These are phyloP conservation scores for Tetragnatha montana DNA, from an alignment of 2,888 invertebrate genomes.

Conservation along the genomic window DNA sequence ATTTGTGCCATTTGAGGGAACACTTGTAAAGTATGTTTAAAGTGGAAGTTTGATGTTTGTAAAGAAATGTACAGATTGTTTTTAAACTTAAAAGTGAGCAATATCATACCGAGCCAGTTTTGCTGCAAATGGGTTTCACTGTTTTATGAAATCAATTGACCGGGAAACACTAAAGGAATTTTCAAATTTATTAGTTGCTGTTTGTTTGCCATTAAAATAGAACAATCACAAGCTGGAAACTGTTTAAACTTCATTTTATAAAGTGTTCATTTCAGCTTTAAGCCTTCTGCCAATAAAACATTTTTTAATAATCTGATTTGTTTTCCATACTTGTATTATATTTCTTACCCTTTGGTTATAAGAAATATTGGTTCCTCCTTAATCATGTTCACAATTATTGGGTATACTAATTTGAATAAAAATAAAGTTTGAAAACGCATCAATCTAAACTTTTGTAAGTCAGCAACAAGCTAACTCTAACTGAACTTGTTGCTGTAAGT, in stretches of 20 bases:
- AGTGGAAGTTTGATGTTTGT: neutral
- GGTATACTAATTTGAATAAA: no score
- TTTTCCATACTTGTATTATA: constrained; percentile 10
- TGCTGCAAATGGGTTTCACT: neutral
- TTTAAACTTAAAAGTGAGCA: neutral
- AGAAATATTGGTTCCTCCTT: neutral
- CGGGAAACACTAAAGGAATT: neutral
- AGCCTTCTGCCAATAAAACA: neutral
- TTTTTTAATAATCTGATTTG: constrained; percentile 12
- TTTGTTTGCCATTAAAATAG: neutral
- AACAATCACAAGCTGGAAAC: constrained; percentile 10
- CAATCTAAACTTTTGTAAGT: no score
- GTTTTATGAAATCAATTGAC: neutral
- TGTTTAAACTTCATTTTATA: neutral
- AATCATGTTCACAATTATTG: no score
- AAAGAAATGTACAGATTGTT: constrained; percentile 11
- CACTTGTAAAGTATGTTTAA: neutral
- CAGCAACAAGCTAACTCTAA: no score
- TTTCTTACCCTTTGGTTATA: constrained; percentile 8
- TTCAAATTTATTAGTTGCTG: neutral
- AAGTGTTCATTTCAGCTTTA: constrained; percentile 2
- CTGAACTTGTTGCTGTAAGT: no score
- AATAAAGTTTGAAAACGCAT: no score
- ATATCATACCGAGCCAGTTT: neutral
- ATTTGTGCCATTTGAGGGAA: neutral